Percentiles rank a stretch among this genome's conserved stretches.
Conservation (phyloP, 2,888 invertebrate species). For the Chromoteleia sp. region DNA sequence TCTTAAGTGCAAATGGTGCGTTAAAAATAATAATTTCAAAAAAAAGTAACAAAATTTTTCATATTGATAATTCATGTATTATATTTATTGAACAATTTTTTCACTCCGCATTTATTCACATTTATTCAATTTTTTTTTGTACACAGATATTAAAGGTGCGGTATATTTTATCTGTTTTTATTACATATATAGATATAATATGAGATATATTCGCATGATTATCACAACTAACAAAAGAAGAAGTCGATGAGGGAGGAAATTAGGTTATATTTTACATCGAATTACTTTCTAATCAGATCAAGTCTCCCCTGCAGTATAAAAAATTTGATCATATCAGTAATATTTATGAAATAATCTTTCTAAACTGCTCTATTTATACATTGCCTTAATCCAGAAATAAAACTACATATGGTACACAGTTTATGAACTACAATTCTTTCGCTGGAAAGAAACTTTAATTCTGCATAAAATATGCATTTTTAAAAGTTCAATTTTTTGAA, state of each 20-base stretch:
- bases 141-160: neutral
- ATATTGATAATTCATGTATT: too few species aligned
- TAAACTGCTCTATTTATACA: neutral
- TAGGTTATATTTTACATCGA: conserved; percentile 26
- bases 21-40: too few species aligned
- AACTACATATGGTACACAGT: too few species aligned
- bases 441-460: too few species aligned
- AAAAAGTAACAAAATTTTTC: too few species aligned
- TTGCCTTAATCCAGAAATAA: too few species aligned
- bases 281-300: conserved; percentile 23
- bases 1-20: too few species aligned
- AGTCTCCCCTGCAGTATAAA: neutral
- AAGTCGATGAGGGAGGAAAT: conserved; percentile 14
- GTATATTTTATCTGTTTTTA: neutral
- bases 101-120: too few species aligned
- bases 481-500: too few species aligned
- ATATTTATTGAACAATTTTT: neutral
- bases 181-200: neutral
- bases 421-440: too few species aligned
- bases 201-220: neutral
- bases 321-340: neutral
- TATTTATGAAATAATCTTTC: neutral
- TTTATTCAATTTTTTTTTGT: neutral
- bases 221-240: neutral
- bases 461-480: too few species aligned